Evolutionary conservation across 2,888 invertebrate genomes (phyloP).

Genomic region (Stegana nigrithorax): DNA sequence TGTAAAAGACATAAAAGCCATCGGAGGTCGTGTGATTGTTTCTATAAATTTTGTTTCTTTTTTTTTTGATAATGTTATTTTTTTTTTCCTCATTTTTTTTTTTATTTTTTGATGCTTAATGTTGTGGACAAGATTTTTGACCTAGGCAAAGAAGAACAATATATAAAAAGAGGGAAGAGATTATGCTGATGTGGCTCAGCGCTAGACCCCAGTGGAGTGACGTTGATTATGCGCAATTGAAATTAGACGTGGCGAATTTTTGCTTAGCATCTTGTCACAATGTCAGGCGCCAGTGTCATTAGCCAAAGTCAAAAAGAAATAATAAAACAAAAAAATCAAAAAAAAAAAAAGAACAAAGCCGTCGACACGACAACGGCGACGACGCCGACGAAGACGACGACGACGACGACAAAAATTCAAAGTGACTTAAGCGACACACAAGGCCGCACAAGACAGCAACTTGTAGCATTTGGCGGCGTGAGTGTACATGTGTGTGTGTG

Average conservation of each 20-base stretch:
- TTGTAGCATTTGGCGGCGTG: not conserved
- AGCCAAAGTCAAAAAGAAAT: slow-evolving; percentile 36
- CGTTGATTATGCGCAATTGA: too few species aligned
- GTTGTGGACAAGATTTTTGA: too few species aligned
- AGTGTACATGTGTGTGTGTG: not conserved
- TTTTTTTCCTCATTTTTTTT: slow-evolving; percentile 10
- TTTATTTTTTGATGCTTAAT: too few species aligned
- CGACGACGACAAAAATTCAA: slow-evolving; percentile 38
- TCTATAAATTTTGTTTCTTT: too few species aligned
- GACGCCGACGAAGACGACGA: not conserved
- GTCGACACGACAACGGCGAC: not conserved
- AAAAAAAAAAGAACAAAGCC: too few species aligned
- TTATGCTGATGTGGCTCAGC: too few species aligned
- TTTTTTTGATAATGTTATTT: slow-evolving; percentile 14
- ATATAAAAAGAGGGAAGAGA: too few species aligned
- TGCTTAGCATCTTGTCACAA: not conserved
- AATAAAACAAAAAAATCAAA: not conserved
- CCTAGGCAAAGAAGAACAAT: too few species aligned
- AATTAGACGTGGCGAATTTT: slow-evolving; percentile 5
- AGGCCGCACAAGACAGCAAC: not conserved
- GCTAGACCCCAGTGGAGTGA: too few species aligned
- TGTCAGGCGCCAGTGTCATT: slow-evolving; percentile 35
- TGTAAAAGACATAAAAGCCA: not conserved
- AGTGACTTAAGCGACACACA: slow-evolving; percentile 50
- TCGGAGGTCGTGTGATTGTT: too few species aligned